Conservation (phyloP, 2,113 vertebrate genomes). For the Phycodurus eques region DNA sequence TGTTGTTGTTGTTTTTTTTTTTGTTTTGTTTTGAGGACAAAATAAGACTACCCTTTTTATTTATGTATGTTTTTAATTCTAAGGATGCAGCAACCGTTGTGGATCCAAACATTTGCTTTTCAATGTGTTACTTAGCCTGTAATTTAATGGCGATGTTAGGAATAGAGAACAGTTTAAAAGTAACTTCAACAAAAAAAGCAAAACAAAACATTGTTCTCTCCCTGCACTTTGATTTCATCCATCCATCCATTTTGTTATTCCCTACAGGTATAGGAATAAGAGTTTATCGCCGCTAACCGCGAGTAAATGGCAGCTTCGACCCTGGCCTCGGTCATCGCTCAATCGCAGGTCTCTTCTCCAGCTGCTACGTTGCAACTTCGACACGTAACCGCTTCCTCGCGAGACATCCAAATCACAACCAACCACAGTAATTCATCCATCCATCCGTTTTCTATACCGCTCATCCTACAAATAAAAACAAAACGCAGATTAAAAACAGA, state of each 20-base stretch:
- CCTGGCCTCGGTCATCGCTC: background rate
- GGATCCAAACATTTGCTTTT: background rate
- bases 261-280: background rate
- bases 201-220: background rate
- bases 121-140: background rate
- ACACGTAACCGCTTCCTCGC: background rate
- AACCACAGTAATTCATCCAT: background rate
- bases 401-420: background rate
- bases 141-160: no score
- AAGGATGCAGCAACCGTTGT: background rate
- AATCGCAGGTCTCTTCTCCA: background rate
- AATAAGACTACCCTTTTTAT: background rate
- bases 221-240: background rate
- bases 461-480: background rate
- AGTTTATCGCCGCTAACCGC: background rate
- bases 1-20: no score
- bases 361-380: background rate
- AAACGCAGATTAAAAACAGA: no score
- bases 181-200: background rate
- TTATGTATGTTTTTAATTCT: background rate
- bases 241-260: background rate
- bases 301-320: background rate
- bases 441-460: background rate
- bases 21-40: background rate
- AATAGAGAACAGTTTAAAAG: background rate